Conservation (phyloP, 2,113 vertebrate species). For the Numida meleagris region DNA sequence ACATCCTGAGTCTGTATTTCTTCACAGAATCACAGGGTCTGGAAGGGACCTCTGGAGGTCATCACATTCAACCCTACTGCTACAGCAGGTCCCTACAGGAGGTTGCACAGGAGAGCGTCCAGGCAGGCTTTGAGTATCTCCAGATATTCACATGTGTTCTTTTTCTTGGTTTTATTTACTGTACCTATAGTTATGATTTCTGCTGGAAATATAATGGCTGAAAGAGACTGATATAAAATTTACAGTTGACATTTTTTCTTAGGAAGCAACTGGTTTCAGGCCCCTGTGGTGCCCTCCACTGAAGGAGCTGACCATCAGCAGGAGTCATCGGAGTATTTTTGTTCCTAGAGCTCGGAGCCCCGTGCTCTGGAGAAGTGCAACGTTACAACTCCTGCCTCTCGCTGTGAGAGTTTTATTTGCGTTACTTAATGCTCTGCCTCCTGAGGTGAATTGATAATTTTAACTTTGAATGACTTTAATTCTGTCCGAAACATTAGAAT, state of each 20-base stretch:
- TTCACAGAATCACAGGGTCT: no score
- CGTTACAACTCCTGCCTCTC: neutral
- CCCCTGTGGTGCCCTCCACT: neutral
- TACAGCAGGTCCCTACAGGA: no score
- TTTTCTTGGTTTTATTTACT: neutral
- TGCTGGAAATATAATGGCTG: neutral
- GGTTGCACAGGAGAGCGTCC: no score
- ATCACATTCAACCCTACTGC: no score
- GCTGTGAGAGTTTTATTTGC: neutral
- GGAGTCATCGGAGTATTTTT: neutral
- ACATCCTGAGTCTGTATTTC: no score
- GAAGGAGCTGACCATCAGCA: neutral
- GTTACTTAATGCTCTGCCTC: neutral
- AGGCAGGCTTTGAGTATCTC: no score
- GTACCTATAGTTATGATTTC: neutral
- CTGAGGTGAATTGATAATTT: neutral
- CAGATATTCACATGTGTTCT: neutral
- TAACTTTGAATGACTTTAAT: neutral
- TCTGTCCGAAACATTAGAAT: neutral
- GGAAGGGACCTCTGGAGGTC: no score
- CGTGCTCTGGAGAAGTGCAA: neutral
- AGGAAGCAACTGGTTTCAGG: neutral
- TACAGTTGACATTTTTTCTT: neutral
- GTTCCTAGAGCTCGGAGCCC: neutral
- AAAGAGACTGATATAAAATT: neutral